Conservation (phyloP, 2,888 invertebrate species). For the Macaria notata region DNA sequence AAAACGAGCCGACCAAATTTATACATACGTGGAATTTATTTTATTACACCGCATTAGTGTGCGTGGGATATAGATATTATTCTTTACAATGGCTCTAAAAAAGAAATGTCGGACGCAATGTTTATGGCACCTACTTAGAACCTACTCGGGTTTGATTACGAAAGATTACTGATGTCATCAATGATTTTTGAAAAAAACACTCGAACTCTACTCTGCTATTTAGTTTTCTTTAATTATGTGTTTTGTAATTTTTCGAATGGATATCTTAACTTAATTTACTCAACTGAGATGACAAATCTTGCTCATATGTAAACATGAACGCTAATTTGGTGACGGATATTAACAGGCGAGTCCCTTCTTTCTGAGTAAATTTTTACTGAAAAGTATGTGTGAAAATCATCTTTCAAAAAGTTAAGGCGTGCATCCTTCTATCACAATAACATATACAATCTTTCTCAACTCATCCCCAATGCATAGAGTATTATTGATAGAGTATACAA, state of each 20-base stretch:
- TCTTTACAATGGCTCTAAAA: conserved; percentile 47
- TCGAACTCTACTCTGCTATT: neutral
- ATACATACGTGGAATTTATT: conserved; percentile 76
- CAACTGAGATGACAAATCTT: too few relatives aligned
- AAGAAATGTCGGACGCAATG: conserved; percentile 37
- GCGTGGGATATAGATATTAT: conserved; percentile 57
- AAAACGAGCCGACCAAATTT: conserved; percentile 71
- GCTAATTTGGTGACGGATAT: too few relatives aligned
- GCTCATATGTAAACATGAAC: too few relatives aligned
- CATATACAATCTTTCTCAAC: neutral
- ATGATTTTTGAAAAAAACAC: conserved; percentile 1
- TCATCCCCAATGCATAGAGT: conserved; percentile 7
- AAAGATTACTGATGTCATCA: conserved; percentile 20
- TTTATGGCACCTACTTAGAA: conserved; percentile 37
- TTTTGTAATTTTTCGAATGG: neutral
- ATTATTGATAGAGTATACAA: too few relatives aligned
- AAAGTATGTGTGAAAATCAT: too few relatives aligned
- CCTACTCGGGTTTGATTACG: conserved; percentile 33
- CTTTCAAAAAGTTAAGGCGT: too few relatives aligned
- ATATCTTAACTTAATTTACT: too few relatives aligned
- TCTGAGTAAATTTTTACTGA: too few relatives aligned
- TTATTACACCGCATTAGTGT: conserved; percentile 66
- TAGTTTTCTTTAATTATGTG: neutral
- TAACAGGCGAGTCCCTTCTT: too few relatives aligned
- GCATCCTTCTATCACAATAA: too few relatives aligned